Conservation (phyloP, 2,888 invertebrate species). For the Lasius fuliginosus region DNA sequence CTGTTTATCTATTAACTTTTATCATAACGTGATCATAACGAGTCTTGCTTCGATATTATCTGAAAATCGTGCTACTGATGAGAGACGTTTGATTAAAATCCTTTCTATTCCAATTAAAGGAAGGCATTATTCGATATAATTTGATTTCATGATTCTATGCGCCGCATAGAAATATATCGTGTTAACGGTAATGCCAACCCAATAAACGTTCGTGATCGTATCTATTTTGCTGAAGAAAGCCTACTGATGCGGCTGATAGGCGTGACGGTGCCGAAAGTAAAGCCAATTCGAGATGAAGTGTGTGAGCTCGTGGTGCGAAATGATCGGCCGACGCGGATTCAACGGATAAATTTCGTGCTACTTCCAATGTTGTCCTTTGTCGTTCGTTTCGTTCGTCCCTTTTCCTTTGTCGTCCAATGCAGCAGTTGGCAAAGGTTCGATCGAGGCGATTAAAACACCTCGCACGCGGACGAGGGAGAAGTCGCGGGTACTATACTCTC, state of each 20-base stretch:
- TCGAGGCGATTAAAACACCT: constrained; percentile 26
- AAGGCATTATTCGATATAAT: not conserved
- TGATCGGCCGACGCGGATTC: constrained; percentile 20
- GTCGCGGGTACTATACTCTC: not conserved
- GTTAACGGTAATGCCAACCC: constrained; percentile 9
- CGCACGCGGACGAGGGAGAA: constrained; percentile 14
- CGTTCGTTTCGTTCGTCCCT: constrained; percentile 40
- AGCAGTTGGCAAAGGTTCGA: constrained; percentile 65
- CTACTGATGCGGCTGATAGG: not conserved
- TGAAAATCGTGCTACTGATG: not conserved
- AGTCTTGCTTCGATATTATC: not conserved
- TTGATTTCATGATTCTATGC: not conserved
- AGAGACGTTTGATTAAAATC: constrained; percentile 1
- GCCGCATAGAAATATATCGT: not conserved
- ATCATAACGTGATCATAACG: not conserved
- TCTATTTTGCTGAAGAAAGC: constrained; percentile 28
- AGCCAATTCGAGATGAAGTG: constrained; percentile 36
- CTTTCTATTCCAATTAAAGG: not conserved
- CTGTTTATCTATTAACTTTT: not conserved
- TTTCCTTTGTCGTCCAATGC: constrained; percentile 57
- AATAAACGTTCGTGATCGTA: constrained; percentile 11
- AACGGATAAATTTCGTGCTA: constrained; percentile 67
- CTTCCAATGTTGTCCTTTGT: constrained; percentile 61
- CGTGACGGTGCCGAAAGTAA: constrained; percentile 40
- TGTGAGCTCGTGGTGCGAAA: constrained; percentile 34